Evolutionary conservation across 23 tunicate species (phyloP), one percentile per base, ranked within the genome.

Genomic region (Styela plicata): DNA sequence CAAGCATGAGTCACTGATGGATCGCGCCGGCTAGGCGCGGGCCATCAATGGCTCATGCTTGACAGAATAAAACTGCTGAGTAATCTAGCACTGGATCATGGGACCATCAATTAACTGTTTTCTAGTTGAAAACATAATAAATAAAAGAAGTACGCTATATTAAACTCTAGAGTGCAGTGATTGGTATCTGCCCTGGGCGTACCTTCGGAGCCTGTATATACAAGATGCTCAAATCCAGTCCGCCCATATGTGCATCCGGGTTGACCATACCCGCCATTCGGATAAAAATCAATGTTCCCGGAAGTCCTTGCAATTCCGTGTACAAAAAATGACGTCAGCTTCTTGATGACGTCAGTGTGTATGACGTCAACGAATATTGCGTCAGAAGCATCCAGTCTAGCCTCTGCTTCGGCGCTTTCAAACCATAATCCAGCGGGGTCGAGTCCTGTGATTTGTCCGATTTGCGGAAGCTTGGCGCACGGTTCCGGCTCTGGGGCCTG

Each of bases 401-500:
- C 81, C 13, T 0, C 29, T 0, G 32, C 25, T 0, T 76, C 66
- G 16, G 68, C 64, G 27, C 31, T 76, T 57, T 76, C 81, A 1
- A 36, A 76, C 81, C 81, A 76, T 20, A 20, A 24, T 10, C 81
- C 81, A 24, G 66, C 23, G 63, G 81, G 81, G 37, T 76, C 81
- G 73, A 76, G 81, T 13, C 81, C 81, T 36, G 81, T 44, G 66
- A 76, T 76, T 25, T 53, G 81, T 10, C 81, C 81, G n/a, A 76
- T 37, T 29, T 52, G 31, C 5, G 81, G 66, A 1, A 76, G 65
- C 2, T 52, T 37, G 18, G 24, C 64, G 64, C 81, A 76, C 0
- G 78, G 30, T 73, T 32, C 69, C n/a, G 52, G 78, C 27, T 67
- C 24, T 29, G 71, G 30, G 19, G 19, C 71, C 71, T 67, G 71